Evolutionary conservation across 2,797 vertebrate species (phyloP), one percentile per base, ranked within the genome.

Genomic region (Enteromius trimaculatus): DNA sequence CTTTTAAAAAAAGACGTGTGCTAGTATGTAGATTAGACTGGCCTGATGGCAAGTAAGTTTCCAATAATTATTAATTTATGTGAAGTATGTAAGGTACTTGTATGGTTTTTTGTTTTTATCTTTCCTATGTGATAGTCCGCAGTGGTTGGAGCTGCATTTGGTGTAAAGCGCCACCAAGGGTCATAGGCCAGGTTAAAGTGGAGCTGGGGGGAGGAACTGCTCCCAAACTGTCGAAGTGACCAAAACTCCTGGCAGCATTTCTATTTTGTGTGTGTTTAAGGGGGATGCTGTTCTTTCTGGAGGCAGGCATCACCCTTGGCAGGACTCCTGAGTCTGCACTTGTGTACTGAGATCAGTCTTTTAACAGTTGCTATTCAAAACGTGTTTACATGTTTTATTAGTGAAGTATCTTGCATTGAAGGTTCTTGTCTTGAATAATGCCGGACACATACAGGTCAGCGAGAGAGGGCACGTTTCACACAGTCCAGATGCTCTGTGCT

Each of bases 151-250:
- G 37, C 26, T 37, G 34, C 23, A 53, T 11, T 77, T 16, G 29
- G 39, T 49, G 64, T 10, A 29, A 55, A 72, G 55, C 5, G 10
- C 62, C 34, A 68, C 53, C 49, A 47, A 71, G 47, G 62, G 69
- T 74, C 75, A 53, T 34, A 75, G 72, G 69, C 53, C 69, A 75
- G 44, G 78, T 87, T 76, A 86, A 68, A 64, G 68, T 72, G 44
- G 47, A 82, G 80, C 84, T 53, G 14, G 23, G 29, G 76, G 68
- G 58, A 72, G 16, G 55, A 74, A 68, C 75, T 79, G 80, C 26
- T 78, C 80, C 49, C 47, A 82, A 79, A 74, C 75, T 85, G 68
- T 85, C 80, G 26, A 58, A 62, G 31, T 26, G 13, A 58, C 75
- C 68, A 21, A 49, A 51, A 71, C 37, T 78, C 49, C 62, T 21